Base-by-base conservation (phyloP, 2,797 vertebrate species). In the Lateolabrax maculatus region DNA sequence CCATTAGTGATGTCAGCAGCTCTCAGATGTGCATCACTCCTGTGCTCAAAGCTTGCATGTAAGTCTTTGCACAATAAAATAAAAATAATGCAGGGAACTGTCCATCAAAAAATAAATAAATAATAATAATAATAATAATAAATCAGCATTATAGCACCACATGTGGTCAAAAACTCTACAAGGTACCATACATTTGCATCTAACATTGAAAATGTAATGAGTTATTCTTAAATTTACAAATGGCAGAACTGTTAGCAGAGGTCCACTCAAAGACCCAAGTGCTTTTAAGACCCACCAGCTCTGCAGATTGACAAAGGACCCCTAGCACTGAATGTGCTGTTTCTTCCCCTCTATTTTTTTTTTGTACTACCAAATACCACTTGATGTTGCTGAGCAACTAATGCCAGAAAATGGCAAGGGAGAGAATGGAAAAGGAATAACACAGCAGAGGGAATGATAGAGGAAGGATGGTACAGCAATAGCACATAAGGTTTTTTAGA, bases 321-420 rank as follows among this genome's bases (percentile, higher is more conserved):
- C 44, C 56, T 83, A 39, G 55, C 27, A 77, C 9, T 61, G 41
- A 84, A 79, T 63, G 71, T 81, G 69, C 56, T 46, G 63, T 75
- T 88, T 86, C 68, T 76, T 72, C 36, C 57, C 52, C 21, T 66
- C 44, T 34, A 27, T 80, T 74, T 82, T 63, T 82, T 63, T 25
- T 57, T 52, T 67, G 37, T 68, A 46, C 65, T 63, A 63, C 56
- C 80, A 87, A 86, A 89, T 61, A 64, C 58, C 53, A 75, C 75
- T 84, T 87, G 71, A 91, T 91, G 90, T 92, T 93, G 86, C 90
- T 63, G 85, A 91, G 90, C 90, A 91, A 91, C 91, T 77, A 86
- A 88, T 82, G 77, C 79, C 58, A 75, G 68, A 80, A 91, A 89
- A 83, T 78, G 84, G 81, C 65, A 72, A 81, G 52, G 43, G 23